Percentiles rank a stretch among this genome's conserved stretches.
Evolutionary conservation across 2,797 vertebrate species (phyloP).

Genomic region (Diplodus puntazzo): DNA sequence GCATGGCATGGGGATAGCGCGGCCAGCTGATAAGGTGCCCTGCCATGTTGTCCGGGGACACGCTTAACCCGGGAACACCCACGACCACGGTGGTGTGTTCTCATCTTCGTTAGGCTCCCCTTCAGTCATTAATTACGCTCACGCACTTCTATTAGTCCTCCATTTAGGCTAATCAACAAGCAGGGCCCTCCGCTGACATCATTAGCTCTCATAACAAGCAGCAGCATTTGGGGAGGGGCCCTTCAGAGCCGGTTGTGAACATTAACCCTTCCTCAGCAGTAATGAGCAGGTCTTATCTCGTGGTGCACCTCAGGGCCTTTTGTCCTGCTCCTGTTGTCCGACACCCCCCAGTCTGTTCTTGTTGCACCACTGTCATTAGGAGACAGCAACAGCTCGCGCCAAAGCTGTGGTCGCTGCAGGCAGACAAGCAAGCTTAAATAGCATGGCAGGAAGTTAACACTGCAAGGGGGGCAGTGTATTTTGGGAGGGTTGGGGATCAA

Average conservation of each 20-base stretch:
- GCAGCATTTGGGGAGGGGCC: constrained; percentile 66
- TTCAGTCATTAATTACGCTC: constrained; percentile 82
- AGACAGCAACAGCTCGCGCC: constrained; percentile 65
- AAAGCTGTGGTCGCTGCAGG: constrained; percentile 73
- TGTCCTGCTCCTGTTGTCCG: constrained; percentile 66
- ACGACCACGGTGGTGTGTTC: constrained; percentile 40
- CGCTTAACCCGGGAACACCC: constrained; percentile 66
- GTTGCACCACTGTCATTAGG: constrained; percentile 66
- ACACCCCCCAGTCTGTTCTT: constrained; percentile 59
- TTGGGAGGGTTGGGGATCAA: constrained; percentile 76
- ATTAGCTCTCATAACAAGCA: constrained; percentile 81
- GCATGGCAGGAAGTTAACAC: constrained; percentile 76
- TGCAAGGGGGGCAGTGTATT: constrained; percentile 70
- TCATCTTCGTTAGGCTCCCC: constrained; percentile 65
- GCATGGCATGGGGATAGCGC: constrained; percentile 58
- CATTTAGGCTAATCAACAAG: constrained; percentile 84
- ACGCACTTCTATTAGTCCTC: constrained; percentile 77
- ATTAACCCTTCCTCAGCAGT: constrained; percentile 75
- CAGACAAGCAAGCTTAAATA: constrained; percentile 78
- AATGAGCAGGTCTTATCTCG: constrained; percentile 71
- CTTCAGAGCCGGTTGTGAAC: constrained; percentile 66
- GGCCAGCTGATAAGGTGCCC: constrained; percentile 77
- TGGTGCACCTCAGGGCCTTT: constrained; percentile 63
- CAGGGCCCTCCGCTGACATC: constrained; percentile 80
- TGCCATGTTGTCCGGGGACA: constrained; percentile 65